phyloP scores from a whole-genome alignment of 2,113 vertebrate genomes.

The Eonycteris spelaea region DNA sequence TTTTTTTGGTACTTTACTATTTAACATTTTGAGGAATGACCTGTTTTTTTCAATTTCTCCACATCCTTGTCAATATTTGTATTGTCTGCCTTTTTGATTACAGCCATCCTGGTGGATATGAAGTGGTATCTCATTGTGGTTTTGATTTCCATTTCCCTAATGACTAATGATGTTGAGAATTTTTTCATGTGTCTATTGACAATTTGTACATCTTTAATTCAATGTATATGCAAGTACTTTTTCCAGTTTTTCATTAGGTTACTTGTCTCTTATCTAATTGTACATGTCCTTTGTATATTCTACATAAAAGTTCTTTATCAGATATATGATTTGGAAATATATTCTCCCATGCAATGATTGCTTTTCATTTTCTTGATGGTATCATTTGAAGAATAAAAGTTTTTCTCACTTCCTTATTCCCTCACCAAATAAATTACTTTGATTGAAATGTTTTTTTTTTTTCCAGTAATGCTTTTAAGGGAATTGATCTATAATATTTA shows the following conservation, averaged over 20 bases:
- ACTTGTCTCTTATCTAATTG: background rate
- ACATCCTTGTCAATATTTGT: background rate
- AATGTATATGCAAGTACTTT: background rate
- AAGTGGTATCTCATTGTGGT: background rate
- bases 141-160: background rate
- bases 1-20: too few relatives aligned
- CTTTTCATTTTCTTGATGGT: background rate
- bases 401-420: background rate
- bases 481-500: background rate
- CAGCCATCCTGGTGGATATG: background rate
- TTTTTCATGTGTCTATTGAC: background rate
- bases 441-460: background rate
- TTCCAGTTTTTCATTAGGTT: background rate
- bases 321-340: background rate
- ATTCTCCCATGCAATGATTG: background rate
- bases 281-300: background rate
- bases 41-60: background rate
- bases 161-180: background rate
- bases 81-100: background rate
- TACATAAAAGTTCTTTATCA: background rate
- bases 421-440: background rate
- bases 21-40: background rate
- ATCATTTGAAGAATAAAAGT: background rate
- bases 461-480: background rate
- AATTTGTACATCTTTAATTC: background rate